Evolutionary conservation across 53 echinoderm and acorn worm genomes (phyloP).

Genomic region (Paracentrotus lividus): DNA sequence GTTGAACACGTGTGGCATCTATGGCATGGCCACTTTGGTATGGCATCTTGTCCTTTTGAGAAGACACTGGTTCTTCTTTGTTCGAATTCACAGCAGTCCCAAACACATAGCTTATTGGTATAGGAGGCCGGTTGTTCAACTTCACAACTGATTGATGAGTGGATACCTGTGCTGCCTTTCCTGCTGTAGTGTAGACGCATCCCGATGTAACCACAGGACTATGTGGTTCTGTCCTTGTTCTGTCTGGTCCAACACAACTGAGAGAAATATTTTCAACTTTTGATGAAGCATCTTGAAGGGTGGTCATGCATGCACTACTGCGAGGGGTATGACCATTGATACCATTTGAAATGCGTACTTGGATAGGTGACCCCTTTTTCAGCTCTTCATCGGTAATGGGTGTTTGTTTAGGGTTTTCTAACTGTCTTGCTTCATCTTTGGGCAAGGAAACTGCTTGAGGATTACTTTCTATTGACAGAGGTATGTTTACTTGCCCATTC

Average conservation of each 20-base stretch:
- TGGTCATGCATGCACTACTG: constrained; percentile 2
- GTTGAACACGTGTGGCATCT: background rate
- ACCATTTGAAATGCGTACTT: constrained; percentile 33
- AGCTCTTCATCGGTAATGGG: constrained; percentile 39
- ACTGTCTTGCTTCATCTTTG: background rate
- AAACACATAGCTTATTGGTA: constrained; percentile 34
- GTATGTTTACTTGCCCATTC: background rate
- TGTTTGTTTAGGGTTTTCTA: background rate
- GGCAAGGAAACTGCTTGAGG: background rate
- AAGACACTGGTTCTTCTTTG: background rate
- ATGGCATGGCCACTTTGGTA: background rate
- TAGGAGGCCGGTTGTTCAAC: background rate
- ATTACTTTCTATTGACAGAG: constrained; percentile 20
- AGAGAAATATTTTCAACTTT: background rate
- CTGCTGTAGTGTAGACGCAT: constrained; percentile 2
- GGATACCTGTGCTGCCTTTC: constrained; percentile 1
- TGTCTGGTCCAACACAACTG: background rate
- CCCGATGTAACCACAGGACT: background rate
- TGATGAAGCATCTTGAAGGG: background rate
- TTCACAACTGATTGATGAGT: constrained; percentile 26
- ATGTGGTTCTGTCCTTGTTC: background rate
- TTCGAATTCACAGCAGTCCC: background rate
- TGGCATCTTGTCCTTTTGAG: background rate
- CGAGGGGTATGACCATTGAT: background rate
- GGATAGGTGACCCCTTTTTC: constrained; percentile 37